Conservation (phyloP, 2,888 invertebrate genomes). For the Tipula lateralis region DNA sequence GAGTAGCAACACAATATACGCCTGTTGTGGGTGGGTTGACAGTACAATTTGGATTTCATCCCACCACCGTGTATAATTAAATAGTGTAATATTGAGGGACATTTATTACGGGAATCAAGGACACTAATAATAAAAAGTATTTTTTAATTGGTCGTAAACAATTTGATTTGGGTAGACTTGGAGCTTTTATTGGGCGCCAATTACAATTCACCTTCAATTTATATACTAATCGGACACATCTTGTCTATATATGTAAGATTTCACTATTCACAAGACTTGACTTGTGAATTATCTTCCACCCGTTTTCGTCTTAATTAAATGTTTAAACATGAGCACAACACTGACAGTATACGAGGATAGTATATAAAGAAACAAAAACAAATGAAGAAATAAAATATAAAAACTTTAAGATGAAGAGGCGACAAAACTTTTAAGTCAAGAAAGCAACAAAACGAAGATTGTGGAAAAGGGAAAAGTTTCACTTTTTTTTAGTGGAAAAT, state of each 20-base stretch:
- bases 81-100: not conserved
- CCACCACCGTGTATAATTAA: not conserved
- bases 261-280: not conserved
- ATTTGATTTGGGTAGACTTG: not conserved
- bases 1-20: not conserved
- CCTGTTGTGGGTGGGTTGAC: not conserved
- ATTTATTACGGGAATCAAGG: not conserved
- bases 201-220: not conserved
- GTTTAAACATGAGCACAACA: not conserved
- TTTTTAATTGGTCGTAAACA: not conserved
- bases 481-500: not conserved
- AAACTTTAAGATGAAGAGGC: not conserved
- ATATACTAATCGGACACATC: not conserved
- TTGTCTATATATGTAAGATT: not conserved
- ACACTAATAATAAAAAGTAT: not conserved
- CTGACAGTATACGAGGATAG: too few relatives aligned
- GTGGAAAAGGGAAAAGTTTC: not conserved
- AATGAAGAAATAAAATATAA: not conserved
- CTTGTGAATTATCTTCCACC: not conserved
- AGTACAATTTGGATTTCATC: too few relatives aligned
- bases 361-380: too few relatives aligned
- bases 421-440: not conserved
- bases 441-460: not conserved
- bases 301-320: not conserved
- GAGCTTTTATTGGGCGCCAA: not conserved